Conservation (phyloP, 2,113 vertebrate genomes). For the Pseudorasbora parva region DNA sequence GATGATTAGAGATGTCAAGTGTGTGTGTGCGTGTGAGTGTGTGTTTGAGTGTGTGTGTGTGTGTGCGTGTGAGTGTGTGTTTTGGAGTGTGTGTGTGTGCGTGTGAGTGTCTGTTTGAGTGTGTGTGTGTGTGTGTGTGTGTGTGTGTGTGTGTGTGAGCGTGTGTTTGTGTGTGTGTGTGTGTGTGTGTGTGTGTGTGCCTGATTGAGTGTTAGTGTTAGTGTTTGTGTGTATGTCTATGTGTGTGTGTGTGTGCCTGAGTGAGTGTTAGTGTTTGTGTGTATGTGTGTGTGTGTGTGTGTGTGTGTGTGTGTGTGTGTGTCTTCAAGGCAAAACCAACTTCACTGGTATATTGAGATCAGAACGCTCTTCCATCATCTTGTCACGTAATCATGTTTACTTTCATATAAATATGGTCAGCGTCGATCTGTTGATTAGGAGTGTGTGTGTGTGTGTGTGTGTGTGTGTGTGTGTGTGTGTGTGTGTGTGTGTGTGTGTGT, state of each 20-base stretch:
- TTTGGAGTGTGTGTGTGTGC: no score
- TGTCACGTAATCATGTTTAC: neutral
- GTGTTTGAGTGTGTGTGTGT: no score
- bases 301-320: neutral
- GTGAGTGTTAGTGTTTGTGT: neutral
- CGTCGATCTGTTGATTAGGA: neutral
- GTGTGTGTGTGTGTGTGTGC: no score
- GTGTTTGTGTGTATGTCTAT: neutral
- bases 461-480: neutral
- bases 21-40: no score
- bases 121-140: no score
- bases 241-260: constrained; percentile 6
- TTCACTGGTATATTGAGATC: neutral
- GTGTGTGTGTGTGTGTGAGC: no score
- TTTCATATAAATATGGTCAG: neutral
- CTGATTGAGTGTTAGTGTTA: no score
- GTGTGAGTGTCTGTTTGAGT: no score
- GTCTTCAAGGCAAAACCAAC: neutral
- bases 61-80: no score
- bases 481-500: neutral
- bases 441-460: neutral
- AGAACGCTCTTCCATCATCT: neutral
- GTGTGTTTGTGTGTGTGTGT: no score
- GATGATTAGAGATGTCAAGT: constrained; percentile 61
- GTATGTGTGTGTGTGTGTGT: neutral